Base-by-base conservation (phyloP, 2,113 vertebrate species). In the Zootoca vivipara region DNA sequence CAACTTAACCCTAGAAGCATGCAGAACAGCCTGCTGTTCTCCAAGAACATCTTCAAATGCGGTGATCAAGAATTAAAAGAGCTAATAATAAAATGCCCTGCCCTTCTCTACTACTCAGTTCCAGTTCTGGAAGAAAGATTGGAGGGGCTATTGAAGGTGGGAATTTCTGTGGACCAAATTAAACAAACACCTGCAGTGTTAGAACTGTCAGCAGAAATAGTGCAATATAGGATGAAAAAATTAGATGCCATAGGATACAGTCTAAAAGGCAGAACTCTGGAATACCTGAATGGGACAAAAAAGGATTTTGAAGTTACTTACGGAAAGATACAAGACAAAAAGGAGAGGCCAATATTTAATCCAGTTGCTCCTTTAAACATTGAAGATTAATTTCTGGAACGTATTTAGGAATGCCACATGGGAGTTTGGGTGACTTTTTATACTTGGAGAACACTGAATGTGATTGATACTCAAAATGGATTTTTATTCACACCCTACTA, bases 301-400 rank as follows among this genome's bases (percentile, higher is more conserved):
- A 99, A 98, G 87, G 98, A 99, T 92, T 99, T 99, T 96, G 98
- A 99, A 91, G 95, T 89, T 75, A 97, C 84, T 92, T 98, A 95
- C 69, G 96, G 96, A 67, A 98, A 97, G 91, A 96, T 99, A 58
- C 97, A 97, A 82, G 95, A 97, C 33, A 97, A 97, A 79, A 95
- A 94, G 89, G 96, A 97, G 88, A 97, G 99, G 73, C 99, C 98
- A 0, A 85, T 98, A 70, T 99, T 98, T 97, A 99, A 99, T 94
- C 98, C 98, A 3, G 98, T 99, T 28, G 98, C 98, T 40, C 98
- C 98, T 85, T 80, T 98, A 88, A 95, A 87, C 46, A 80, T 20
- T 56, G 96, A 98, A 33, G 97, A 98, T 40, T 97, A 90, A 96
- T 42, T 77, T 87, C 85, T 65, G 33, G 70, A 46, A 58, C 15